Base-by-base conservation (phyloP, 1,140 invertebrate genomes). In the Lordiphosa stackelbergi region DNA sequence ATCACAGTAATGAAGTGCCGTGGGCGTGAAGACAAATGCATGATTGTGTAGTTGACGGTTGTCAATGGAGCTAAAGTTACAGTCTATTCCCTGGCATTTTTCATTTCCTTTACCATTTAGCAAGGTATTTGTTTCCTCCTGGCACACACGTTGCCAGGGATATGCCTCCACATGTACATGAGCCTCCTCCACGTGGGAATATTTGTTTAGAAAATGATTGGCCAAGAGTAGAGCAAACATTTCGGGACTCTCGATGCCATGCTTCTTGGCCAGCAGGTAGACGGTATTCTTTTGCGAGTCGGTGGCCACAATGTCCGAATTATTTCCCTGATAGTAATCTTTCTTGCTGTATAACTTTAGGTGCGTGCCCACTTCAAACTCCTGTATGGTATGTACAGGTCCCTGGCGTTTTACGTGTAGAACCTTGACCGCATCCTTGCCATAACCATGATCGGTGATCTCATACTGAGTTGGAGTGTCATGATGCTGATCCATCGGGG, bases 211-310 rank as follows among this genome's bases (percentile, higher is more conserved):
- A 61, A 95, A 95, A 77, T 95, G 93, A 41, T 90, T 90, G 66
- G 92, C 92, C 16, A 94, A 87, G 4, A 92, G 85, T 3, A 94
- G 88, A 2, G 90, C 93, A 85, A 95, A 95, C 53, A 92, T 91
- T 78, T 95, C 94, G 1, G 93, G 93, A 6, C 91, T 92, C 57
- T 92, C 91, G 0, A 94, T 90, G 35, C 93, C 93, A 83, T 93
- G 88, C 66, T 94, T 93, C 78, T 94, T 94, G 7, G 94, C 94
- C 62, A 95, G 70, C 19, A 94, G 75, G 77, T 94, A 94, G n/a
- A 95, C 92, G 0, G 93, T 95, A 72, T 95, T 95, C 88, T 95
- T 95, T 71, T 95, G 94, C 5, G 93, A 93, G 72, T 95, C 94
- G 0, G 94, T 95, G 1, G 94, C 94, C n/a, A 94, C 91, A 36